Conservation (phyloP, 2,113 vertebrate species). For the Scytalopus superciliaris region DNA sequence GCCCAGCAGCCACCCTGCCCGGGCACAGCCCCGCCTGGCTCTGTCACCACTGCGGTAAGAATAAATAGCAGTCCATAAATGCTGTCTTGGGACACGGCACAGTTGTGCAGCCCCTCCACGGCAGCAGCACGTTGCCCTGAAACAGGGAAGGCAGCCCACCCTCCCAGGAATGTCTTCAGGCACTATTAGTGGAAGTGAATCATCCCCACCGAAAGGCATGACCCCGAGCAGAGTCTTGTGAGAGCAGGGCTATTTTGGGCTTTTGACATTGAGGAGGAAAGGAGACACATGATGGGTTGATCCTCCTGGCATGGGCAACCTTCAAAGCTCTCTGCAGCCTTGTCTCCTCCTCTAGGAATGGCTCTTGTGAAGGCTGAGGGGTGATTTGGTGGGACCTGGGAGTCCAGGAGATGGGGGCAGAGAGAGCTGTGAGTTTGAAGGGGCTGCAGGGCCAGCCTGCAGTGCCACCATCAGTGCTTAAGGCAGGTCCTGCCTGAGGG, state of each 20-base stretch:
- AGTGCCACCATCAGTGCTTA: not conserved
- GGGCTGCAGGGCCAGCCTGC: not conserved
- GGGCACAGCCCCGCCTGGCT: no score
- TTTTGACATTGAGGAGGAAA: not conserved
- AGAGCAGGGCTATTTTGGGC: conserved; percentile 7
- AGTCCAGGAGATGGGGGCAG: not conserved
- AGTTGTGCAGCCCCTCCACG: conserved; percentile 24
- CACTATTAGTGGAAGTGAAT: conserved; percentile 11
- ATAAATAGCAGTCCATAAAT: conserved; percentile 60
- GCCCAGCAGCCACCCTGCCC: no score
- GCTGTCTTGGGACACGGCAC: not conserved
- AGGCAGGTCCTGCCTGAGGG: not conserved
- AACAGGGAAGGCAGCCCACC: not conserved
- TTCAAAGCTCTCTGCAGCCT: not conserved
- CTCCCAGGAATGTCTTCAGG: conserved; percentile 64
- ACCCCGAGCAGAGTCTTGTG: not conserved
- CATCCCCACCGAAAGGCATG: not conserved
- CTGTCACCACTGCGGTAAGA: no score
- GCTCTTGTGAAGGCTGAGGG: not conserved
- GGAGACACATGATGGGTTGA: not conserved
- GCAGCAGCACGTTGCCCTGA: not conserved
- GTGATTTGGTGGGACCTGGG: not conserved
- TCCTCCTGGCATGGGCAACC: not conserved
- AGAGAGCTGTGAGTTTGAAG: not conserved
- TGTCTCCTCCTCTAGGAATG: not conserved